These are phyloP conservation scores for Mastomys coucha DNA, from an alignment of 2,113 vertebrate genomes.

Conservation along the genomic window DNA sequence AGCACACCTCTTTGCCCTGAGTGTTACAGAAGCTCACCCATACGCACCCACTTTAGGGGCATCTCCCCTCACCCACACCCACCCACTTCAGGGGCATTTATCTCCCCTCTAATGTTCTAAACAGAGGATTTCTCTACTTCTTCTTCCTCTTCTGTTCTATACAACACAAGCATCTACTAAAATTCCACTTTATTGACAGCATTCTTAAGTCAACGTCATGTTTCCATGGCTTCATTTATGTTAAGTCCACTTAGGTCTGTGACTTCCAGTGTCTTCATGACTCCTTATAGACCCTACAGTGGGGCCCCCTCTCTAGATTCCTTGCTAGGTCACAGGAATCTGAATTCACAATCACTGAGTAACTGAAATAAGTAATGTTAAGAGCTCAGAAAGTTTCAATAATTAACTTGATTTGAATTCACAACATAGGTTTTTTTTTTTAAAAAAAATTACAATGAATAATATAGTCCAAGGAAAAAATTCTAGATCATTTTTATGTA, in stretches of 20 bases:
- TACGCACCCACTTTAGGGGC: accelerated
- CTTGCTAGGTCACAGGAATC: neutral
- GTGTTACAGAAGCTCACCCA: neutral
- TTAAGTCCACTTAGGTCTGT: neutral
- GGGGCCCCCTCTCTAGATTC: neutral
- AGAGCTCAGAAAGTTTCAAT: neutral
- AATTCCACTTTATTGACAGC: neutral
- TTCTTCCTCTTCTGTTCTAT: neutral
- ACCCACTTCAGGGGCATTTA: neutral
- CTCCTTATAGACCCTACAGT: neutral
- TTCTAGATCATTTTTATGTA: neutral
- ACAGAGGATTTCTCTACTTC: neutral
- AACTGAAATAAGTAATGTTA: neutral
- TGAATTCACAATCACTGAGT: neutral
- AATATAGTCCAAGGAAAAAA: neutral
- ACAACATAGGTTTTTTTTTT: neutral
- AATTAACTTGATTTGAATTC: slow-evolving; percentile 28
- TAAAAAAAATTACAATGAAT: neutral
- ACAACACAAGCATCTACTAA: neutral
- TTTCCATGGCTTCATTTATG: neutral
- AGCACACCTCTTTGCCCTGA: accelerated
- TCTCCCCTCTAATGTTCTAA: neutral
- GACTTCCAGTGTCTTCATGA: neutral
- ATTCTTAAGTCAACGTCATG: neutral
- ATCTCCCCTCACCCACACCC: neutral